Evolutionary conservation across 2,113 vertebrate genomes (phyloP), one percentile per base, ranked within the genome.

Genomic region (Phylloscopus trochilus): DNA sequence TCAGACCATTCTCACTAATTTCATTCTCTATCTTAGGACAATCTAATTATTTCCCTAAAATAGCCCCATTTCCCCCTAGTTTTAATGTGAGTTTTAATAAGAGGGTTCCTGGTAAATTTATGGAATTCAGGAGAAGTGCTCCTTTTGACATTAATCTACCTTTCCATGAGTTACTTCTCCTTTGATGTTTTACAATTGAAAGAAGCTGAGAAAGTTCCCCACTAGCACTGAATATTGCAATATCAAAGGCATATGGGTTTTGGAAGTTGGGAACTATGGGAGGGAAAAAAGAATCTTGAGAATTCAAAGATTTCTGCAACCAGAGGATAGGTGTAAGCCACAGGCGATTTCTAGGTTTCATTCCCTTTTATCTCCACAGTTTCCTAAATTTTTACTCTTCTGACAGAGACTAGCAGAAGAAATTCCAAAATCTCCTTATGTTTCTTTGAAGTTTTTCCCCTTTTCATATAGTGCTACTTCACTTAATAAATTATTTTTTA

Each of bases 181-280:
- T 96, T 95, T 96, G 87, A 95, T 79, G 87, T 93, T 82, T 79
- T 87, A 76, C 82, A 87, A 91, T 69, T 73, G 82, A 96, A 87
- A 91, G 62, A 58, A 83, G 10, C 39, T 75, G 62, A 76, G 66
- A 76, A 73, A 89, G 24, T 63, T 96, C n/a, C 84, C 66, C 69
- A 91, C 78, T 76, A 90, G 70, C 78, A 87, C 53, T 68, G n/a
- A 91, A 94, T 93, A 91, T 72, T 91, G 90, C 74, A 87, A 78
- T 92, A 96, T 96, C 78, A 91, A 96, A 95, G 58, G 59, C 53
- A 56, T 14, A 72, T 55, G 4, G 13, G 19, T 51, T 89, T 87
- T 84, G 69, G 52, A 89, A 82, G 52, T 52, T 47, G 72, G 30
- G 16, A 92, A 63, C 64, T 84, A 30, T 78, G 33, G 8, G 17